Conservation (phyloP, 2,113 vertebrate genomes). For the Nettapus auritus region DNA sequence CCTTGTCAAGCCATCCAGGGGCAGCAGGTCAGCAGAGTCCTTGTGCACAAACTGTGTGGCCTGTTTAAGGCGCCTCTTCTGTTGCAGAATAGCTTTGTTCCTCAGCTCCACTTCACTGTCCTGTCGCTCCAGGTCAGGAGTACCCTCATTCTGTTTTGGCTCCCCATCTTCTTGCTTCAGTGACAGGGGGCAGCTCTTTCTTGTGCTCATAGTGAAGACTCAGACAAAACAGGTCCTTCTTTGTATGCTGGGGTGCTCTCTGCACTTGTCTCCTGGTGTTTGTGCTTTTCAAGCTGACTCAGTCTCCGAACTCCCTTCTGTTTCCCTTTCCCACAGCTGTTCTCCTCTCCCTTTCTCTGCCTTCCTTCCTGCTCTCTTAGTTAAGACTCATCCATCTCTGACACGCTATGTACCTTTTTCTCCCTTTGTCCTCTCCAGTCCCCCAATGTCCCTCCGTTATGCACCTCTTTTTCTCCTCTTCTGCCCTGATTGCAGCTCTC, state of each 20-base stretch:
- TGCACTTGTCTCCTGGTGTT: not conserved
- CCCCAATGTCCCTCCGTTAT: not conserved
- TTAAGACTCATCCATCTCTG: conserved; percentile 2
- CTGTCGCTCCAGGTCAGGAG: conserved; percentile 69
- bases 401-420: not conserved
- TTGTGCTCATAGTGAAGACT: conserved; percentile 40
- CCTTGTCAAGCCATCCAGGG: conserved; percentile 92
- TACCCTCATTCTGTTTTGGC: not conserved
- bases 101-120: conserved; percentile 82
- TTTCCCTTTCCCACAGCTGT: not conserved
- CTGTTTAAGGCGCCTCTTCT: conserved; percentile 92
- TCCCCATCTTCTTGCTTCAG: not conserved
- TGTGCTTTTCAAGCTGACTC: conserved; percentile 2
- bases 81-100: conserved; percentile 89
- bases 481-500: conserved; percentile 30
- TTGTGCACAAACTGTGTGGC: conserved; percentile 95
- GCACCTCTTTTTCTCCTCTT: not conserved
- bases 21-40: conserved; percentile 96
- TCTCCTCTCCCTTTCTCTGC: not conserved
- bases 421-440: not conserved
- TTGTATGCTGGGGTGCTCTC: not conserved
- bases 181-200: not conserved
- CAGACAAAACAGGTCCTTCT: not conserved
- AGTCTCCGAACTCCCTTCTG: conserved; percentile 60
- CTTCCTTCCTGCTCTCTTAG: not conserved